Percentiles rank a stretch among this genome's conserved stretches.
These are phyloP conservation scores for Sisyra terminalis DNA, from an alignment of 2,888 invertebrate genomes.

Conservation along the genomic window DNA sequence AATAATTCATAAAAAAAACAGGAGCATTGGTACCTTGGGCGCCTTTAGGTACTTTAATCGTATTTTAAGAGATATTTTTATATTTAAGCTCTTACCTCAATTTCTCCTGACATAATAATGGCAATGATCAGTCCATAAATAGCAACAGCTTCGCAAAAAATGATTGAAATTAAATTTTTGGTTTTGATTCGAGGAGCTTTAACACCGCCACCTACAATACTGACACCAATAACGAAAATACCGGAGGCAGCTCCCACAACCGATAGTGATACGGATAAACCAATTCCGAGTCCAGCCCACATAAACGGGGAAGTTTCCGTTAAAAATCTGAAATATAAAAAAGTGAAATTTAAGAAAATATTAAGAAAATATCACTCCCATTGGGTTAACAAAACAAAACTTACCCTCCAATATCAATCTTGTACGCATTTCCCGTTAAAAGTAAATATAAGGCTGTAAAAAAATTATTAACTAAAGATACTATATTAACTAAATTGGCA, in stretches of 20 bases:
- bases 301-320: constrained; percentile 83
- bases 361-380: constrained; percentile 1
- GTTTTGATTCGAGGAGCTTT: constrained; percentile 98
- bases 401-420: constrained; percentile 74
- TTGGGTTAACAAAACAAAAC: constrained; percentile 13
- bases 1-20: too few relatives aligned
- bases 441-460: constrained; percentile 45
- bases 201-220: constrained; percentile 94
- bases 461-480: too few relatives aligned
- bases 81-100: constrained; percentile 31
- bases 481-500: too few relatives aligned
- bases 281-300: constrained; percentile 92
- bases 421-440: constrained; percentile 73
- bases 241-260: constrained; percentile 93
- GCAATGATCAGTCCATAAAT: constrained; percentile 98
- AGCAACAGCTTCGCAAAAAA: constrained; percentile 99
- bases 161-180: constrained; percentile 97
- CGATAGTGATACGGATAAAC: constrained; percentile 82
- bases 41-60: too few relatives aligned
- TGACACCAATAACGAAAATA: constrained; percentile 91
- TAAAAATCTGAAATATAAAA: constrained; percentile 53
- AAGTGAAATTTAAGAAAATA: too few relatives aligned
- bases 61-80: too few relatives aligned
- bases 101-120: constrained; percentile 81
- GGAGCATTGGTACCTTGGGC: too few relatives aligned